Conservation (phyloP, 2,888 invertebrate species). For the Acleris emargana region DNA sequence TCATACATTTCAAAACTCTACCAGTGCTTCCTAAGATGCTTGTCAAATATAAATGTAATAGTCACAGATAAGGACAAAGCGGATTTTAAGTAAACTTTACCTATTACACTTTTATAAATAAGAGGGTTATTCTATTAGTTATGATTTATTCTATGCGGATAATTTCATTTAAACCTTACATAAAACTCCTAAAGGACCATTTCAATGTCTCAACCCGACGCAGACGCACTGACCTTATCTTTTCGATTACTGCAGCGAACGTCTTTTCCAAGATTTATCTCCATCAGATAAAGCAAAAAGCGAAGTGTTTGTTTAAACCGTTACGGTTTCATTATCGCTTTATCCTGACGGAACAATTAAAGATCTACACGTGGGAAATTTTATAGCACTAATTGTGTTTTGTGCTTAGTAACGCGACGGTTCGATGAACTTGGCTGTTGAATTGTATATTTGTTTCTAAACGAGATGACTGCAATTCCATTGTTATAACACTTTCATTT, state of each 20-base stretch:
- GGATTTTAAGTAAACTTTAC: too few relatives aligned
- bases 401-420: conserved; percentile 7
- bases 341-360: conserved; percentile 34
- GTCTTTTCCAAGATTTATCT: conserved; percentile 20
- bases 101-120: too few relatives aligned
- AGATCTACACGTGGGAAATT: conserved; percentile 25
- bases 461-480: background rate
- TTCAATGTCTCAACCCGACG: conserved; percentile 9
- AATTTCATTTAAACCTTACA: too few relatives aligned
- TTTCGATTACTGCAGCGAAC: conserved; percentile 12
- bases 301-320: conserved; percentile 28
- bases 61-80: too few relatives aligned
- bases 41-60: too few relatives aligned
- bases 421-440: background rate
- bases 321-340: conserved; percentile 26
- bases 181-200: background rate
- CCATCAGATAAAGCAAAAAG: conserved; percentile 23
- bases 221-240: conserved; percentile 14
- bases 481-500: too few relatives aligned
- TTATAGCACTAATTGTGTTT: conserved; percentile 17
- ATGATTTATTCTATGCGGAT: too few relatives aligned
- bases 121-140: too few relatives aligned
- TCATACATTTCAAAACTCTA: too few relatives aligned
- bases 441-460: background rate
- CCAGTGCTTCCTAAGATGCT: too few relatives aligned